phyloP scores from a whole-genome alignment of 2,888 invertebrate species.

The Dynastes maya region DNA sequence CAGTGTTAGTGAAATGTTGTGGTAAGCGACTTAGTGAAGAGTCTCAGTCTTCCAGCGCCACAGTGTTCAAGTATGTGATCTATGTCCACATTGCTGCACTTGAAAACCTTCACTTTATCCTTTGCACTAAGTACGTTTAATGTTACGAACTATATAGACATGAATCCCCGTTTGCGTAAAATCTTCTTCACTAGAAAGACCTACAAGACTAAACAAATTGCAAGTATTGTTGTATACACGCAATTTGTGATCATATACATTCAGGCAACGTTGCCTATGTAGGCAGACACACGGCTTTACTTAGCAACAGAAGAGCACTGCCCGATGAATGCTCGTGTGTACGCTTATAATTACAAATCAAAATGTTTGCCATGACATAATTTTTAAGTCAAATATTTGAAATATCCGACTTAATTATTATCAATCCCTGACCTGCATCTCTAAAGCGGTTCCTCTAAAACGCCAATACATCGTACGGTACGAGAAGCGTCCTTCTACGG shows the following conservation, averaged over 20 bases:
- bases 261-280: neutral
- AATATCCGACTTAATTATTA: conserved; percentile 19
- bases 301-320: conserved; percentile 18
- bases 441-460: conserved; percentile 20
- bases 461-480: neutral
- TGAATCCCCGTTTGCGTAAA: too few species aligned
- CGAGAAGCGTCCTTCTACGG: neutral
- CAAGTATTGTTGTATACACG: neutral
- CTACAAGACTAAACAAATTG: neutral
- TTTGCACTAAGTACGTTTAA: too few species aligned
- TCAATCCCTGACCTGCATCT: conserved; percentile 41
- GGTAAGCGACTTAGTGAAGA: too few species aligned
- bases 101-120: too few species aligned
- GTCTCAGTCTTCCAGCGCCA: too few species aligned
- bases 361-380: conserved; percentile 38
- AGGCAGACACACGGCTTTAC: neutral
- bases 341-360: conserved; percentile 15
- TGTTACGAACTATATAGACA: too few species aligned
- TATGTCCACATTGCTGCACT: too few species aligned
- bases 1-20: too few species aligned
- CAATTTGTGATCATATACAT: neutral
- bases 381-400: conserved; percentile 35
- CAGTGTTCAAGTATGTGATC: too few species aligned
- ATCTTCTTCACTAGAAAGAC: neutral
- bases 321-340: conserved; percentile 9